Base-by-base conservation (phyloP, 2,888 invertebrate species). In the Barypeithes pellucidus region DNA sequence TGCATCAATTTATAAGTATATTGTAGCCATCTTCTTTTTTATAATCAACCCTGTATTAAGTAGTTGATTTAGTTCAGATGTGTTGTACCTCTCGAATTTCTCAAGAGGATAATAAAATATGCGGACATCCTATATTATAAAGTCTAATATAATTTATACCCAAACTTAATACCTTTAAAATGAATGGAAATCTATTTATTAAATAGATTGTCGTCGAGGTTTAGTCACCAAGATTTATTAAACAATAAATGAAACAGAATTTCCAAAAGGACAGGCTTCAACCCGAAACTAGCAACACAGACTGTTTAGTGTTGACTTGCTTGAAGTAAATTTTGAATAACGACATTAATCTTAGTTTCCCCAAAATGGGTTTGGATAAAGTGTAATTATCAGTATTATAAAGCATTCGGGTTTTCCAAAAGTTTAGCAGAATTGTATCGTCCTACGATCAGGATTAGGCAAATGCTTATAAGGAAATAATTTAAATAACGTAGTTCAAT, bases 301-400 rank as follows among this genome's bases (percentile, higher is more conserved):
- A 24, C 50, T 50, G 50, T 50, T 50, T 50, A 50, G 22, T 50
- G 50, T 50, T 50, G 50, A 36, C 66, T 52, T 29, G 65, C 24
- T 50, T 5, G 24, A 50, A 50, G 50, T 50, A 50, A 9, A 50
- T 50, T 50, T 50, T 50, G 50, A 50, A 20, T 24, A 50, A n/a
- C n/a, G 22, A 24, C 50, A 50, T 50, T 50, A 50, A 50, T 50
- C 20, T 50, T 50, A 20, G 50, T 43, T 43, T 50, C 22, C 47
- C 50, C 20, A 20, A 50, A 50, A 20, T 50, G 24, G 50, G 24
- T 50, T 24, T 24, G n/a, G 24, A 43, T 43, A 43, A 24, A 50
- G 50, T 24, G 24, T 50, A 50, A 50, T 50, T 50, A 50, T 50
- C 24, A 50, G 22, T 50, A 24, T 20, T 5, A 24, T 22, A 24